Evolutionary conservation across 2,797 vertebrate species (phyloP).

Genomic region (Rhinatrema bivittatum): DNA sequence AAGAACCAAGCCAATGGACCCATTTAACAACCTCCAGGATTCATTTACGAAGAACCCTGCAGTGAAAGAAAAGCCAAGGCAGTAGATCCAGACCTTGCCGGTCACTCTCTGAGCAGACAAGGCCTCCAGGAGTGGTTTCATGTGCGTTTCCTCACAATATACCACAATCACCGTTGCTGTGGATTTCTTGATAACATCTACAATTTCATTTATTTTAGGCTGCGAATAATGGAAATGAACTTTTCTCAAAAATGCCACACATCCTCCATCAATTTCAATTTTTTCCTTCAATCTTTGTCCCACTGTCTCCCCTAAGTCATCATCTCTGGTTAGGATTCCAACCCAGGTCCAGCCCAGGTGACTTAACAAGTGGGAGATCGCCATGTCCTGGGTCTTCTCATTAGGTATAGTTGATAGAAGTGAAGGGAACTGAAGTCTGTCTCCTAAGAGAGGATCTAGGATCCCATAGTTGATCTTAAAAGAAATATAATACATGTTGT

Average conservation of each 20-base stretch:
- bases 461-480: slow-evolving; percentile 9
- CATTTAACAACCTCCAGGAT: background rate
- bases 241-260: slow-evolving; percentile 7
- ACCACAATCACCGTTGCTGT: background rate
- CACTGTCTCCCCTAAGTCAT: too few species aligned
- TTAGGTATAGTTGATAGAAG: slow-evolving; percentile 5
- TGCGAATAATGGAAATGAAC: slow-evolving; percentile 3
- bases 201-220: background rate
- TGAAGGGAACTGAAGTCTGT: slow-evolving; percentile 2
- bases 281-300: too few species aligned
- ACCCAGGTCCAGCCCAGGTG: too few species aligned
- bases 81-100: slow-evolving; percentile 3
- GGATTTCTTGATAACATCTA: background rate
- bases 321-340: too few species aligned
- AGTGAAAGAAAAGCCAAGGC: slow-evolving; percentile 1
- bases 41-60: background rate
- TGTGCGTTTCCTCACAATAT: too few species aligned
- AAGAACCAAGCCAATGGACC: too few species aligned
- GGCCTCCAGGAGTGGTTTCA: too few species aligned
- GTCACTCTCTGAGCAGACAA: too few species aligned
- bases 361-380: too few species aligned
- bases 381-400: too few species aligned
- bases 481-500: too few species aligned
- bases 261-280: slow-evolving; percentile 1
- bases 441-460: slow-evolving; percentile 1